Conservation (phyloP, 2,888 invertebrate species). For the Helleia helle region DNA sequence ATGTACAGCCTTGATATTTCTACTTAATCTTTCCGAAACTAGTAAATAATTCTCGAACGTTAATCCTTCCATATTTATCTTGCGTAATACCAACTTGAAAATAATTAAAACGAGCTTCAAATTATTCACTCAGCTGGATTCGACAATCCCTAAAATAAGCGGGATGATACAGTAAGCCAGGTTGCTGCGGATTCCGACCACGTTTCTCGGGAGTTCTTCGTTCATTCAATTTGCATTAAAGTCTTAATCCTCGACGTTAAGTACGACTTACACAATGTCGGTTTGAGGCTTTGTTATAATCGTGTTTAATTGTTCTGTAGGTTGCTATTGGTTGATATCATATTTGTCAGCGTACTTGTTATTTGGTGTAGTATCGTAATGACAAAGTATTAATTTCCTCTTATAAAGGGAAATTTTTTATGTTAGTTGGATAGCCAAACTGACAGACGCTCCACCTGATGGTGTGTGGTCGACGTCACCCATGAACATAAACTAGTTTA, state of each 20-base stretch:
- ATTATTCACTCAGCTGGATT: conserved; percentile 37
- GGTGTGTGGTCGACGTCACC: no score
- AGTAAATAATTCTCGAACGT: not conserved
- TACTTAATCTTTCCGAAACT: not conserved
- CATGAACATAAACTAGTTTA: no score
- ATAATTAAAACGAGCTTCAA: conserved; percentile 44
- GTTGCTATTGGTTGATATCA: conserved; percentile 4
- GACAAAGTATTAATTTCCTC: no score
- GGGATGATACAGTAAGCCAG: conserved; percentile 30
- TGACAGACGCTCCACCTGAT: no score
- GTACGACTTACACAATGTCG: conserved; percentile 24
- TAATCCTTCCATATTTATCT: not conserved
- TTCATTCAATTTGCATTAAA: conserved; percentile 55
- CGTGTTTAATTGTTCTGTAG: conserved; percentile 8
- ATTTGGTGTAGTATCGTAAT: no score
- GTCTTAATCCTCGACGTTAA: conserved; percentile 36
- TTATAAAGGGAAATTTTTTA: no score
- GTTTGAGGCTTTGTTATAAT: conserved; percentile 11
- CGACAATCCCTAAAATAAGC: conserved; percentile 28
- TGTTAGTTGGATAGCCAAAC: no score
- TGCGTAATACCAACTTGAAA: conserved; percentile 14
- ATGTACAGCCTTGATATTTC: no score
- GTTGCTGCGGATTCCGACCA: conserved; percentile 27
- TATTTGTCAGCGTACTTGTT: no score
- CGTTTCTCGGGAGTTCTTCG: conserved; percentile 34